Conservation (phyloP, 1,140 invertebrate species). For the Sycophaga agraensis region DNA sequence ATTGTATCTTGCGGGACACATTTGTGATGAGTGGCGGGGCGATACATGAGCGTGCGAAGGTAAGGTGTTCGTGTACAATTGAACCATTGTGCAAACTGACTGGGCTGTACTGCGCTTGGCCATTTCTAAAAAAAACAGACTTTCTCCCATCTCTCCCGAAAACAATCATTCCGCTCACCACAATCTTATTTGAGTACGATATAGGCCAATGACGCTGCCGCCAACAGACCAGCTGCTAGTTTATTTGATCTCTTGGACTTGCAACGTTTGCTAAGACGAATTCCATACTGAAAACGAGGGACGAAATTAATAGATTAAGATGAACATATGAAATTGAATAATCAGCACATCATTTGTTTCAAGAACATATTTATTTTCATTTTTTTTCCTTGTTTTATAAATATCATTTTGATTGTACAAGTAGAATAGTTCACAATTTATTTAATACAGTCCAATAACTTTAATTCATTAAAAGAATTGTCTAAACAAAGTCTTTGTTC, state of each 20-base stretch:
- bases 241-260: slow-evolving; percentile 26
- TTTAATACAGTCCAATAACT: background rate
- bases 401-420: slow-evolving; percentile 28
- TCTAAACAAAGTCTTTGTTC: slow-evolving; percentile 17
- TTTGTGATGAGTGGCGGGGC: no score
- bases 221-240: slow-evolving; percentile 22
- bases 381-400: slow-evolving; percentile 29
- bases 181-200: slow-evolving; percentile 4
- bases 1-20: no score
- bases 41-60: no score
- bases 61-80: no score
- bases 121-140: background rate
- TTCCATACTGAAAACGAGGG: slow-evolving; percentile 48
- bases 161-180: slow-evolving; percentile 21
- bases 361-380: slow-evolving; percentile 29
- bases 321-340: slow-evolving; percentile 28
- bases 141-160: background rate
- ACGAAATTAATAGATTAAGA: slow-evolving; percentile 46
- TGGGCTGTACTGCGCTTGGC: no score
- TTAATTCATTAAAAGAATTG: slow-evolving; percentile 15
- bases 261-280: slow-evolving; percentile 37
- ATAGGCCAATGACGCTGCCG: slow-evolving; percentile 21
- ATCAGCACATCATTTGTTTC: slow-evolving; percentile 33
- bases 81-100: no score
- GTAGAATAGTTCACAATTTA: slow-evolving; percentile 24